Conservation (phyloP, 35 echinoderm and acorn worm genomes). For the Ptychodera flava region DNA sequence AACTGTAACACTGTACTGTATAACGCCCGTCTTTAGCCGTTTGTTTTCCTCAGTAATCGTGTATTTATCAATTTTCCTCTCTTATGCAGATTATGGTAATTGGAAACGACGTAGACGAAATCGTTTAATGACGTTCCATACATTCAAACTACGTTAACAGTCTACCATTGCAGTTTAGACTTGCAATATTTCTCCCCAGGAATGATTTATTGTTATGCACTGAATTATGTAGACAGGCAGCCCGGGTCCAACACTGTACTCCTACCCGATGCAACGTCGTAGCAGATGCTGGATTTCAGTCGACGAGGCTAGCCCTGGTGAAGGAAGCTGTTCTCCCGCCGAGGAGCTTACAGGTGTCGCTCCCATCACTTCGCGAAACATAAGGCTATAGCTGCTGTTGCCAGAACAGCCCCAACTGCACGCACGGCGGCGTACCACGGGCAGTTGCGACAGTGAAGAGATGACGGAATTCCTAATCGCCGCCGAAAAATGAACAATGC, state of each 20-base stretch:
- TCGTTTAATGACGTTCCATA: background rate
- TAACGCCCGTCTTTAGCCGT: background rate
- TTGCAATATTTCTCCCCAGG: background rate
- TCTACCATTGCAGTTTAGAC: background rate
- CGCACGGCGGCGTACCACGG: too few relatives aligned
- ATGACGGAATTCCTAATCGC: background rate
- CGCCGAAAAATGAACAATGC: background rate
- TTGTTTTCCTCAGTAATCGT: background rate
- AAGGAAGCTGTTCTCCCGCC: too few relatives aligned
- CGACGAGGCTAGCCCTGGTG: too few relatives aligned
- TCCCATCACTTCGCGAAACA: too few relatives aligned
- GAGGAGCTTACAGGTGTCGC: too few relatives aligned
- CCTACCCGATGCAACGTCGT: too few relatives aligned
- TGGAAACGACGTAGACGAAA: background rate
- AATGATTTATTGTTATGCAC: background rate
- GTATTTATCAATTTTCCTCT: background rate
- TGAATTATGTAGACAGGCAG: background rate
- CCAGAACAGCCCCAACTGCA: too few relatives aligned
- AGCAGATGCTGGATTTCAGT: too few relatives aligned
- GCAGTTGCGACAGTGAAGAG: too few relatives aligned
- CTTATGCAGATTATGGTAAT: background rate
- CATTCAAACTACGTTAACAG: background rate
- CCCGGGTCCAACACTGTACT: too few relatives aligned
- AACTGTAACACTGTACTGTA: too few relatives aligned
- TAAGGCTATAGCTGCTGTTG: too few relatives aligned